Evolutionary conservation across 2,888 invertebrate genomes (phyloP).

Genomic region (Galerucella pusilla): DNA sequence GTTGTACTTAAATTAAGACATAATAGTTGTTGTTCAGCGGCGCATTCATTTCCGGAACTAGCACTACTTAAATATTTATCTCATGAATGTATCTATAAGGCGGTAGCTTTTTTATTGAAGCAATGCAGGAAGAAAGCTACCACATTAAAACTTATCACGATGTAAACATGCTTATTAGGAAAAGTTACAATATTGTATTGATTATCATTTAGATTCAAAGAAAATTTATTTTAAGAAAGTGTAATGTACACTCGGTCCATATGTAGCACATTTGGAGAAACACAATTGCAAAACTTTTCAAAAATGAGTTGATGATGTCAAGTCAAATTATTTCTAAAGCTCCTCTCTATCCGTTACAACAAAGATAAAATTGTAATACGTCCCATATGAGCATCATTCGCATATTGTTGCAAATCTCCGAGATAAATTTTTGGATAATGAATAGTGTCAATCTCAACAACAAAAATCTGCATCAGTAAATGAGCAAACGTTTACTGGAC

Average conservation of each 20-base stretch:
- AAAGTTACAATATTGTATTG: not conserved
- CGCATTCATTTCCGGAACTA: not conserved
- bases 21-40: not conserved
- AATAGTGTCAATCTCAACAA: no score
- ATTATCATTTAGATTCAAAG: not conserved
- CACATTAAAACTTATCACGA: not conserved
- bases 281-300: no score
- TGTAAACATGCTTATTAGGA: not conserved
- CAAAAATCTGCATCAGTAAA: no score
- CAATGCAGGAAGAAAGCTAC: slow-evolving; percentile 2
- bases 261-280: no score
- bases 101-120: not conserved
- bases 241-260: not conserved
- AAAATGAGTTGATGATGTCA: no score
- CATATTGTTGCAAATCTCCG: no score
- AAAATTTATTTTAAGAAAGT: not conserved
- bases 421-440: no score
- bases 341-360: no score
- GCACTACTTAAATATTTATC: not conserved
- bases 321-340: no score
- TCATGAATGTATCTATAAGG: not conserved
- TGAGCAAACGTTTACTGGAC: no score
- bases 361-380: no score
- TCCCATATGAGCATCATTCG: no score
- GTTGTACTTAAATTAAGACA: not conserved